phyloP scores from a whole-genome alignment of 2,113 vertebrate genomes.

The Petaurus breviceps region DNA sequence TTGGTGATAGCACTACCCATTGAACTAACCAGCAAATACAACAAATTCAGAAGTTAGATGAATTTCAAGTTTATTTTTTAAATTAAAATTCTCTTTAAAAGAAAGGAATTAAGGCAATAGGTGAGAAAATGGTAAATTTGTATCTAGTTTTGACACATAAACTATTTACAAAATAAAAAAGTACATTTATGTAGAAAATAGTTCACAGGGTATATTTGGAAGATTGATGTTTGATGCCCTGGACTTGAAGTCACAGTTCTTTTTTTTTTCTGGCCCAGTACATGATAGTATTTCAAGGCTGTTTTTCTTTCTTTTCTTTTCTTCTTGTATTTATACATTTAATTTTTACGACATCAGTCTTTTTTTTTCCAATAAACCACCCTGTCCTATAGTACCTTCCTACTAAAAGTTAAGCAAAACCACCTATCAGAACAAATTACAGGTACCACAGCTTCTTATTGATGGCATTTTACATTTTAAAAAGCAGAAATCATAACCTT shows the following conservation, averaged over 20 bases:
- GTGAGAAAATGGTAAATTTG: background rate
- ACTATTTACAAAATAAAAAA: background rate
- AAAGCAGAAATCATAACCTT: background rate
- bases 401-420: background rate
- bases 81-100: background rate
- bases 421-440: background rate
- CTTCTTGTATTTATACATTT: background rate
- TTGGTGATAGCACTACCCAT: background rate
- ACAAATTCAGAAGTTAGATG: background rate
- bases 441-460: background rate
- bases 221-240: background rate
- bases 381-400: background rate
- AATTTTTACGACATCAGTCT: background rate
- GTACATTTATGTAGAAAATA: background rate
- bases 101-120: background rate
- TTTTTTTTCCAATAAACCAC: background rate
- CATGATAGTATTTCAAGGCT: background rate
- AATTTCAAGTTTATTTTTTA: background rate
- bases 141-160: background rate
- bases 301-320: background rate
- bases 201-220: background rate
- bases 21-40: background rate
- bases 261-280: background rate
- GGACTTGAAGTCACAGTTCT: background rate
- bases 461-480: conserved; percentile 25